Percentiles rank a stretch among this genome's conserved stretches.
phyloP scores from a whole-genome alignment of 2,113 vertebrate species.

The Chlamydotis undulata region DNA sequence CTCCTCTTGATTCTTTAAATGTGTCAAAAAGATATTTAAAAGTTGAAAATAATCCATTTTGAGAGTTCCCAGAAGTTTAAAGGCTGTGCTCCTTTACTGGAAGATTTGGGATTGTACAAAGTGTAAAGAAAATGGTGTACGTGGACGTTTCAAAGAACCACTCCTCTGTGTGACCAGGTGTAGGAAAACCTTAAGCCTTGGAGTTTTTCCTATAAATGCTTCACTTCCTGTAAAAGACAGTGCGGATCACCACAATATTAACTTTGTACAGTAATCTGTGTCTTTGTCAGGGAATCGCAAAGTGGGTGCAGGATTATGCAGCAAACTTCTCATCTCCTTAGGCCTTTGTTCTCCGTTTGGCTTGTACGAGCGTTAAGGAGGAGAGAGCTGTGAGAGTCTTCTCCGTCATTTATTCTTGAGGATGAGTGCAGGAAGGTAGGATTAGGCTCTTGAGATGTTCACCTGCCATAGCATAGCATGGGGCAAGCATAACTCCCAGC shows the following conservation, averaged over 20 bases:
- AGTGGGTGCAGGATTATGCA: not conserved
- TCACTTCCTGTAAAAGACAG: not conserved
- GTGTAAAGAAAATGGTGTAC: not conserved
- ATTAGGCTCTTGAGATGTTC: not conserved
- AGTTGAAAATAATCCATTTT: not conserved
- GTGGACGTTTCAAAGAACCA: not conserved
- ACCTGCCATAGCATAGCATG: not conserved
- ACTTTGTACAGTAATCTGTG: not conserved
- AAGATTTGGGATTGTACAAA: not conserved
- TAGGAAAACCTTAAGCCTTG: not conserved
- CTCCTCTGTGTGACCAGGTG: not conserved
- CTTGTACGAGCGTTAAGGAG: rapidly evolving
- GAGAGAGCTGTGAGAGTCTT: not conserved
- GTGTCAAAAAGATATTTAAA: not conserved
- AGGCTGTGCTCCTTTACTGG: not conserved
- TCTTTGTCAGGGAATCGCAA: not conserved
- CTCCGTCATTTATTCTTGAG: not conserved
- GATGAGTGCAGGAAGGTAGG: not conserved
- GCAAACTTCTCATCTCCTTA: not conserved
- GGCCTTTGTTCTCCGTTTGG: not conserved
- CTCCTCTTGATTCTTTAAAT: not conserved
- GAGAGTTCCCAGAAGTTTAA: not conserved
- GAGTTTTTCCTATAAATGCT: not conserved
- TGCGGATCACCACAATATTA: not conserved
- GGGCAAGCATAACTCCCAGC: not conserved